These are phyloP conservation scores for Cylindroiulus punctatus DNA, from an alignment of 2,888 invertebrate genomes.

Conservation along the genomic window DNA sequence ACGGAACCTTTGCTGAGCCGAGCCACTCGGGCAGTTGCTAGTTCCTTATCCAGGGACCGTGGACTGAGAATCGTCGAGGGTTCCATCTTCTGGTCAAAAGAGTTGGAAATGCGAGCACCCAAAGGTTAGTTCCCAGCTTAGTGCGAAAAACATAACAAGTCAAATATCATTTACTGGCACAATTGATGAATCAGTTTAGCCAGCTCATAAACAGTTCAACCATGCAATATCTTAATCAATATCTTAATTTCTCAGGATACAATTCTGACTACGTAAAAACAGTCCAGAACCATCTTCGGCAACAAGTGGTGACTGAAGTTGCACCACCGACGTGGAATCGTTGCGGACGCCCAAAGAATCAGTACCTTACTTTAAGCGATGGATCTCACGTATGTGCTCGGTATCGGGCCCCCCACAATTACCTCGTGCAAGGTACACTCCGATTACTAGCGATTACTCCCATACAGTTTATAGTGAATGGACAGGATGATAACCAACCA, in stretches of 20 bases:
- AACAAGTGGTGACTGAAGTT: conserved; percentile 56
- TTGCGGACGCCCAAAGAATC: conserved; percentile 65
- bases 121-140: background rate
- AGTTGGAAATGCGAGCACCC: conserved; percentile 16
- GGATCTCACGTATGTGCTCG: conserved; percentile 63
- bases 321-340: conserved; percentile 64
- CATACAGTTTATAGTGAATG: background rate
- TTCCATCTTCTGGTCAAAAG: conserved; percentile 29
- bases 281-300: conserved; percentile 58
- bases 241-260: background rate
- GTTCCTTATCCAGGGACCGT: background rate
- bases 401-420: conserved; percentile 64
- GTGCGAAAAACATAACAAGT: no score
- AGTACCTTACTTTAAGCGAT: conserved; percentile 62
- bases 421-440: conserved; percentile 63
- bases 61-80: conserved; percentile 13
- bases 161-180: no score
- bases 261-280: background rate
- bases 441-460: background rate
- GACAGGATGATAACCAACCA: background rate
- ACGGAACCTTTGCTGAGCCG: background rate
- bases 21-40: background rate
- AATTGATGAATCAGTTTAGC: no score
- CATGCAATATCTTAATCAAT: background rate
- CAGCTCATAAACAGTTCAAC: no score